Evolutionary conservation across 2,113 vertebrate genomes (phyloP), one percentile per base, ranked within the genome.

Genomic region (Propithecus coquereli): DNA sequence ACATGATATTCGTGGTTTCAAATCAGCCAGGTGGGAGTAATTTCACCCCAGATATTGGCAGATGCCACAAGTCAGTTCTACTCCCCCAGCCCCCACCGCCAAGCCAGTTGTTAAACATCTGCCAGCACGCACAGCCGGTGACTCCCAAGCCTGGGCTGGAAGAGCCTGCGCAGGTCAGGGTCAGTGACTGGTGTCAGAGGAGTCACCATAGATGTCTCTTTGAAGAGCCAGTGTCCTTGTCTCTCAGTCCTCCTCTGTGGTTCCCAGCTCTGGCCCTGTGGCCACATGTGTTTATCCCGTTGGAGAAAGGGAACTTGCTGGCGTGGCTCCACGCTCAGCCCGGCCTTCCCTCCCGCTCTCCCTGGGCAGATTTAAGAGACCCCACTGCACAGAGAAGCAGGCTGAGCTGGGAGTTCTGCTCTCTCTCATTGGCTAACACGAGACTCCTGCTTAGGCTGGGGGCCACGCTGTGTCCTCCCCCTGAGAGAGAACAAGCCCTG

Each of bases 181-280:
- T 59, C 40, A 8, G 20, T 25, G 2, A 30, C 3, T 34, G 20
- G 37, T 23, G 22, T 65, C 3, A n/a, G 3, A 25, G 45, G 12
- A 30, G 37, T 40, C 3, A 1, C 70, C 1, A 0, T 20, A 27
- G 7, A 7, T 6, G 0, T n/a, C 52, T 32, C n/a, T 20, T 14
- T 40, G 20, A 34, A 47, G 47, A 91, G 34, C 43, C 10, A 32
- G 32, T 18, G 30, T 40, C 71, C 68, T 81, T 40, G 74, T 18
- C 83, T 79, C 16, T 43, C 43, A 3, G 34, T 8, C 6, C 23
- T 34, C 30, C 45, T 43, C 17, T 20, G 4, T 27, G 63, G 30
- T 32, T 66, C 73, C 77, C 17, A 37, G 1, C 14, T 47, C 79
- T 66, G 30, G n/a, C 83, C 43, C 50, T 25, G 43, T 22, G 34